Evolutionary conservation across 2,888 invertebrate species (phyloP).

Genomic region (Ormyrus thymus): DNA sequence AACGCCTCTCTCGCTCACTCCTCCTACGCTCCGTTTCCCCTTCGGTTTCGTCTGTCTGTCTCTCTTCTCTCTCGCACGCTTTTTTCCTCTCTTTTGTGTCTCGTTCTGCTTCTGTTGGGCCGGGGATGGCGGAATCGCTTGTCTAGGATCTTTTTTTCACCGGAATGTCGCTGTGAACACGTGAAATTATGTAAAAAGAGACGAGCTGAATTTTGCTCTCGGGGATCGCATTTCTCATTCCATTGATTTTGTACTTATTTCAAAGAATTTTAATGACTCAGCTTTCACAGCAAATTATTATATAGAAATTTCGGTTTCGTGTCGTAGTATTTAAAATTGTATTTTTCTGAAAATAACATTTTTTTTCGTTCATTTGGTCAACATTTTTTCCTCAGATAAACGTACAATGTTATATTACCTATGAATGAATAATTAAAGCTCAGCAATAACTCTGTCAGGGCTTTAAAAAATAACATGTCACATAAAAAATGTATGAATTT

Average conservation of each 20-base stretch:
- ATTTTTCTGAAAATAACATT: too few species aligned
- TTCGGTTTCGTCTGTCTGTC: slow-evolving; percentile 52
- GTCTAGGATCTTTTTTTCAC: slow-evolving; percentile 40
- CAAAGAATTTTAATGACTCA: too few species aligned
- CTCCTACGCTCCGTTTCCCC: slow-evolving; percentile 53
- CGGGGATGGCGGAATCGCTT: slow-evolving; percentile 42
- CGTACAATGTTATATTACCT: too few species aligned
- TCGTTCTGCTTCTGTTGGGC: slow-evolving; percentile 4
- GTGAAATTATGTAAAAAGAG: neutral
- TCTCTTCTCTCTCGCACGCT: slow-evolving; percentile 37
- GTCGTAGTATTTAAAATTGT: too few species aligned
- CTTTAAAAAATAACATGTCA: neutral
- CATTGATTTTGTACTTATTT: neutral
- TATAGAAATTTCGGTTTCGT: too few species aligned
- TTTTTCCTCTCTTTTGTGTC: slow-evolving; percentile 15
- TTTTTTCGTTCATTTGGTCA: too few species aligned
- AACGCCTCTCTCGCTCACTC: slow-evolving; percentile 37
- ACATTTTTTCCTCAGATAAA: too few species aligned
- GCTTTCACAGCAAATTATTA: too few species aligned
- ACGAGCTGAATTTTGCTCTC: neutral
- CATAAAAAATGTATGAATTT: neutral
- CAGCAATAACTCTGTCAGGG: too few species aligned
- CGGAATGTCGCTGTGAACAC: slow-evolving; percentile 8
- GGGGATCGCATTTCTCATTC: neutral
- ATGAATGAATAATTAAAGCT: too few species aligned